Evolutionary conservation across 1,140 invertebrate genomes (phyloP).

Genomic region (Plutomurus gul): DNA sequence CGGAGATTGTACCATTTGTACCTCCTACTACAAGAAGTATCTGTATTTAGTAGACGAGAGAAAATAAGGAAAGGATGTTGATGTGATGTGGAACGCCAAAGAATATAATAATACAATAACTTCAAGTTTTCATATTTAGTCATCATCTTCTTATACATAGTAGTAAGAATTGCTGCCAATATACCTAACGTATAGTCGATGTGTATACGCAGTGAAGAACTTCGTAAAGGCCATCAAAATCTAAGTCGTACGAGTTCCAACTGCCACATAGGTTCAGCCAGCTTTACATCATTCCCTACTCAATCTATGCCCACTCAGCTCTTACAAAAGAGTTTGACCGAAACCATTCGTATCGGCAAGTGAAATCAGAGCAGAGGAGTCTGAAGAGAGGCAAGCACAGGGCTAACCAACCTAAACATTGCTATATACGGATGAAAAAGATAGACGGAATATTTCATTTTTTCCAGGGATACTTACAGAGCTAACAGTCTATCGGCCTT

Average conservation of each 20-base stretch:
- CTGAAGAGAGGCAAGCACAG: too few species aligned
- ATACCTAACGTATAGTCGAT: too few species aligned
- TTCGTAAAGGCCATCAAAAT: not conserved
- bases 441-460: constrained; percentile 3
- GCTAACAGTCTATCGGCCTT: not conserved
- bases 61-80: not conserved
- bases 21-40: not conserved
- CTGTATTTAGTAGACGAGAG: not conserved
- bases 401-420: not conserved
- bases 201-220: too few species aligned
- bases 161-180: not conserved
- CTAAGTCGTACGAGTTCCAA: not conserved
- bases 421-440: not conserved
- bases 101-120: constrained; percentile 12
- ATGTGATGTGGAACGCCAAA: not conserved
- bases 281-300: not conserved
- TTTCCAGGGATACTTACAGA: not conserved
- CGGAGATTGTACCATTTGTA: not conserved
- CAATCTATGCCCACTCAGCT: not conserved
- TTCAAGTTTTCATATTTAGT: not conserved
- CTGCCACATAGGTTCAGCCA: not conserved
- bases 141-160: not conserved
- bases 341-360: not conserved
- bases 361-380: not conserved
- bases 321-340: not conserved